phyloP scores from a whole-genome alignment of 2,888 invertebrate species.

The Melanostoma mellinum region DNA sequence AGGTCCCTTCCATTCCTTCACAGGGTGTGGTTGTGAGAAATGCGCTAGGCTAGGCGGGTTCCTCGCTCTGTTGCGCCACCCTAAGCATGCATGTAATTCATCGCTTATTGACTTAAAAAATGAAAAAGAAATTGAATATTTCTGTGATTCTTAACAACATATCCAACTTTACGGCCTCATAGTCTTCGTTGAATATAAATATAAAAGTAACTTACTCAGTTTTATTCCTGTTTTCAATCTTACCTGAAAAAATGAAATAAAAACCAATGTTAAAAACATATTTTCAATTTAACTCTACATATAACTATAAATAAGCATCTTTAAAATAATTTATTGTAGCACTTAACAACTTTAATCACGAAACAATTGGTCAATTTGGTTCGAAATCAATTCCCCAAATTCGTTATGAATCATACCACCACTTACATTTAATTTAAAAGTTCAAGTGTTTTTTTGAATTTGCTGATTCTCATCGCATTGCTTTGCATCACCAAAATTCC shows the following conservation, averaged over 20 bases:
- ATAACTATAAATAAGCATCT: background rate
- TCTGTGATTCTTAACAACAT: too few relatives aligned
- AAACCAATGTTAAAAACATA: background rate
- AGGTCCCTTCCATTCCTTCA: too few relatives aligned
- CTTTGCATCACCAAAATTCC: slow-evolving; percentile 17
- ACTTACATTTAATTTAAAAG: slow-evolving; percentile 35
- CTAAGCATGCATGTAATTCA: too few relatives aligned
- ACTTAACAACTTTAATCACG: background rate
- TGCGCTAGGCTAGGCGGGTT: too few relatives aligned
- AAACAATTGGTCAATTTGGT: background rate
- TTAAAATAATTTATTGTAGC: background rate
- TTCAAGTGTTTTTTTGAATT: slow-evolving; percentile 1
- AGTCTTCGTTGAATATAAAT: too few relatives aligned
- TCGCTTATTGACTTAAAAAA: too few relatives aligned
- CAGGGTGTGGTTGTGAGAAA: too few relatives aligned
- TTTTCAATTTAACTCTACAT: background rate
- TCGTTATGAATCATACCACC: background rate
- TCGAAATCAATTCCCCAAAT: slow-evolving; percentile 4
- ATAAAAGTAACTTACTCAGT: background rate
- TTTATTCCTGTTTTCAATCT: background rate
- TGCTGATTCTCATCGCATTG: slow-evolving; percentile 10
- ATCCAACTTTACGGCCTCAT: too few relatives aligned
- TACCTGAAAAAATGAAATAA: background rate
- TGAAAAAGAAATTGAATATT: too few relatives aligned
- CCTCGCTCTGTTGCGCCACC: too few relatives aligned